Evolutionary conservation across 2,113 vertebrate species (phyloP), one percentile per base, ranked within the genome.

Genomic region (Nothobranchius kuhntae): DNA sequence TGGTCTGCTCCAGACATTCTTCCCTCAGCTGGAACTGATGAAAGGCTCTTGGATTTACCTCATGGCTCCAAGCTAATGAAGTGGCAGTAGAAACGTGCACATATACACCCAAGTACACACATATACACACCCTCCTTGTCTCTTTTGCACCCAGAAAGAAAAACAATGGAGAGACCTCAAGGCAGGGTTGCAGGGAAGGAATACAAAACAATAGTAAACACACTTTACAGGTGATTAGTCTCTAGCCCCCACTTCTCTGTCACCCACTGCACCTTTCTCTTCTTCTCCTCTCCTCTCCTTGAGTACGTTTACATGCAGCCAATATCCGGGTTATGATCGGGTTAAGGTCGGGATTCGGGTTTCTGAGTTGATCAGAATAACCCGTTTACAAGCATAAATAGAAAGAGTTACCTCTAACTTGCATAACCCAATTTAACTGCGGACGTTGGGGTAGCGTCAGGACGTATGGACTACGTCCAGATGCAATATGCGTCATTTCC

Each of bases 21-120:
- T 61, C 65, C 71, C 59, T 68, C 83, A 59, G 73, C 65, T 8
- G 72, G 75, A 78, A 83, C 72, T 75, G 80, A 84, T 61, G 76
- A 88, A 74, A 80, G 84, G 68, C 86, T 83, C 75, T 60, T 78
- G 82, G 87, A 90, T 88, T 93, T 93, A 92, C 92, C 92, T 93
- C 93, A 93, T 75, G 87, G 86, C 85, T 91, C 81, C 44, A 94
- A 93, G 86, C 85, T 88, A 80, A 89, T 86, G 87, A 92, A 91
- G 85, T 86, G 89, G 89, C 85, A 92, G 91, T 93, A 91, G 67
- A 86, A 82, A 76, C 73, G 80, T 82, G 77, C 80, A 89, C 65
- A 85, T 82, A 72, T 72, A 70, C 61, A 81, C 21, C 21, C 36
- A 42, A 8, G 10, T 65, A 30, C 30, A 30, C 30, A 30, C 30